Base-by-base conservation (phyloP, 2,888 invertebrate genomes). In the Crematogaster levior region DNA sequence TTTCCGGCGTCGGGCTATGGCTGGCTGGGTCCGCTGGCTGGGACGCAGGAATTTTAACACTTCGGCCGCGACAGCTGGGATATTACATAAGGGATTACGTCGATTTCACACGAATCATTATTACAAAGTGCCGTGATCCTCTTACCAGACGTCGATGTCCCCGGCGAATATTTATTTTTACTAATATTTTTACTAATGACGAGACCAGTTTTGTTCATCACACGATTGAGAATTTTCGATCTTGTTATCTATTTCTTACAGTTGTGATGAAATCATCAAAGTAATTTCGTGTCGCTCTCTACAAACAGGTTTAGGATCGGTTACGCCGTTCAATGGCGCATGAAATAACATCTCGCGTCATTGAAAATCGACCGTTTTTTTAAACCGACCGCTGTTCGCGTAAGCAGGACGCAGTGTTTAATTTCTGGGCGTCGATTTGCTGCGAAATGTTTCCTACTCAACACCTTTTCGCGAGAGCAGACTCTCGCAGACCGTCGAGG, bases 1-100 rank as follows among this genome's bases (percentile, higher is more conserved):
- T 89, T 89, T 89, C 90, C 87, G 91, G 89, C 88, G 86, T 84
- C 85, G 77, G 72, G 86, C 84, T 86, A 88, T 86, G 89, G 86
- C 81, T 88, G 85, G 86, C 88, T 89, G 90, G 46, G 79, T 85
- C 68, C 80, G 72, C 79, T 68, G 81, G 80, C 85, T 73, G 81
- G 74, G 77, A 87, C 81, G 87, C 74, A 84, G 85, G 82, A 90
- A 90, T 90, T 90, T 88, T 88, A 90, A 88, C 88, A 90, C 85
- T 90, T 89, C 77, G 65, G 58, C 66, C 84, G 75, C 86, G 87
- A 88, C 90, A 88, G 90, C 75, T 70, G 83, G 77, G 75, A 84
- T 90, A 86, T 88, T 85, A 82, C 85, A 61, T 84, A 86, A 88
- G 86, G 86, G 84, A 90, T 88, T 83, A 87, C 77, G 82, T 85